Conservation (phyloP, 2,888 invertebrate genomes). For the Oscheius onirici region DNA sequence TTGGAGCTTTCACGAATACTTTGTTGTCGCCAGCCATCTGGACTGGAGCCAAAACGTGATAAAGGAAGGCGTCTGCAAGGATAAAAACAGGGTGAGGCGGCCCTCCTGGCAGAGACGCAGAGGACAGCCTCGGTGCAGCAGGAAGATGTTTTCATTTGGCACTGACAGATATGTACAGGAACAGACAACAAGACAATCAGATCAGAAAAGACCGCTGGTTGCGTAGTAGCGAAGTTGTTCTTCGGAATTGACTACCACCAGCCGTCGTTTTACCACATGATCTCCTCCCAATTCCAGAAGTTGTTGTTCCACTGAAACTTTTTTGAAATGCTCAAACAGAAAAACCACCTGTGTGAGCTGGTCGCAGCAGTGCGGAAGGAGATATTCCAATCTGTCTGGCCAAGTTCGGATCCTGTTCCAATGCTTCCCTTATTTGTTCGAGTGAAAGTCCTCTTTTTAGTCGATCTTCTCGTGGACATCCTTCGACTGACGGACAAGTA, state of each 20-base stretch:
- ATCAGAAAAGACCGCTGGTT: slow-evolving; percentile 46
- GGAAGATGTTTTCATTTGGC: slow-evolving; percentile 14
- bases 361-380: slow-evolving; percentile 36
- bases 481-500: slow-evolving; percentile 65
- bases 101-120: slow-evolving; percentile 21
- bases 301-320: slow-evolving; percentile 62
- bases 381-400: slow-evolving; percentile 62
- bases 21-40: background rate
- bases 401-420: slow-evolving; percentile 65
- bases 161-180: slow-evolving; percentile 22
- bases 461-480: slow-evolving; percentile 57
- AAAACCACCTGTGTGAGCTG: slow-evolving; percentile 20
- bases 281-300: slow-evolving; percentile 68
- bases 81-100: slow-evolving; percentile 28
- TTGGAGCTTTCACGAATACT: too few relatives aligned
- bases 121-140: background rate
- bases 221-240: slow-evolving; percentile 65
- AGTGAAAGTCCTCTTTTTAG: slow-evolving; percentile 43
- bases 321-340: background rate
- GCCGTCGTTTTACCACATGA: slow-evolving; percentile 65
- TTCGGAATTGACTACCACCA: slow-evolving; percentile 71
- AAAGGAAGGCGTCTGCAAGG: slow-evolving; percentile 25
- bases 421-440: slow-evolving; percentile 54
- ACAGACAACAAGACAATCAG: background rate
- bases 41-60: slow-evolving; percentile 21